These are phyloP conservation scores for Adelphocoris suturalis DNA, from an alignment of 2,888 invertebrate species.

Conservation along the genomic window DNA sequence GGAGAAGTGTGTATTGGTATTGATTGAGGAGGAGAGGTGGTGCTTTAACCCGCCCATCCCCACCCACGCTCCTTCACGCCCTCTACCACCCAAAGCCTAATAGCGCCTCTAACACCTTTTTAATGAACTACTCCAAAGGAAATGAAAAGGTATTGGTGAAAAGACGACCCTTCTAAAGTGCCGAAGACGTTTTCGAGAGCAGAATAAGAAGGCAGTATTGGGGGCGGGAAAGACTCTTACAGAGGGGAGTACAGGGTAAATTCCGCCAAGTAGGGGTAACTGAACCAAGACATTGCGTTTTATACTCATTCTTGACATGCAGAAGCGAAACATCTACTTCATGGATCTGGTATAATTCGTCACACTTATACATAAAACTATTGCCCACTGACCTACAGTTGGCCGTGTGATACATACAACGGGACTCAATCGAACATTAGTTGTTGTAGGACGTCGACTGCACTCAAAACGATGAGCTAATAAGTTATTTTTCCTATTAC, in stretches of 20 bases:
- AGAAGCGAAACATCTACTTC: too few species aligned
- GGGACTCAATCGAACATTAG: too few species aligned
- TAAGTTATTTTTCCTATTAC: too few species aligned
- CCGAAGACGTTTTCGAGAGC: conserved; percentile 28
- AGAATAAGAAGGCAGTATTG: conserved; percentile 35
- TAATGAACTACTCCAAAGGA: conserved; percentile 82
- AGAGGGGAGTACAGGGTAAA: not conserved
- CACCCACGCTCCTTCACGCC: conserved; percentile 48
- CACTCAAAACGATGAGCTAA: too few species aligned
- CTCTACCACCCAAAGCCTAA: conserved; percentile 80
- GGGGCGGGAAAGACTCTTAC: not conserved
- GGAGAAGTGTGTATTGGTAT: conserved; percentile 64
- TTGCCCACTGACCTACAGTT: too few species aligned
- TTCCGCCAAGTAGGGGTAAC: too few species aligned
- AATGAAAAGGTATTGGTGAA: conserved; percentile 68
- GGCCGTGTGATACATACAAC: too few species aligned
- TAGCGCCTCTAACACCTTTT: conserved; percentile 87
- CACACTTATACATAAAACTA: too few species aligned
- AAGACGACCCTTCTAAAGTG: conserved; percentile 25
- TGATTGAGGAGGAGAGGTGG: conserved; percentile 54
- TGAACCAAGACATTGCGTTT: too few species aligned
- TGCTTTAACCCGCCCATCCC: conserved; percentile 21
- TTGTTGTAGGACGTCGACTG: too few species aligned
- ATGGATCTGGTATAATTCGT: too few species aligned
- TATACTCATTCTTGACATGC: too few species aligned